phyloP scores from a whole-genome alignment of 2,888 invertebrate genomes.

The Trissolcus brochymenae region DNA sequence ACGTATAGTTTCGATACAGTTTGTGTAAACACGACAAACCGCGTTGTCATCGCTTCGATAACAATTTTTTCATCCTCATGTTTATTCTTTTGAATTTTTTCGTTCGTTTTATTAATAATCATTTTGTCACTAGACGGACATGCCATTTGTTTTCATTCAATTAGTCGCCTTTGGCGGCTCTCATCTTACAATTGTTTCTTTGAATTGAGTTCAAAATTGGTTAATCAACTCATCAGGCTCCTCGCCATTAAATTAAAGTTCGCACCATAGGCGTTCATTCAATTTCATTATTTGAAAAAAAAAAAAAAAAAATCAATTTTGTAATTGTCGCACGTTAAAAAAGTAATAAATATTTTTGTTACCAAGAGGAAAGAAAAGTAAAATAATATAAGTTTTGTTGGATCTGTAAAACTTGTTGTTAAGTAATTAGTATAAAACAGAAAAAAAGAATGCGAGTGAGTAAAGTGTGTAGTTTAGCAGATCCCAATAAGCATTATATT shows the following conservation, averaged over 20 bases:
- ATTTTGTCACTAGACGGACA: background rate
- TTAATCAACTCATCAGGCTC: conserved; percentile 43
- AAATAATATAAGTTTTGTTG: no score
- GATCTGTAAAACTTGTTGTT: no score
- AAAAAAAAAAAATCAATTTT: no score
- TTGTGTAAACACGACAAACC: conserved; percentile 29
- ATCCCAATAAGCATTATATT: conserved; percentile 2
- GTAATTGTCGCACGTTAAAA: no score
- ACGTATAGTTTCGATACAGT: conserved; percentile 32
- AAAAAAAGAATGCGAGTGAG: no score
- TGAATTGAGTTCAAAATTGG: conserved; percentile 37
- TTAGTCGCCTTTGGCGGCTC: conserved; percentile 20
- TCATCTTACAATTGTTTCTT: conserved; percentile 34
- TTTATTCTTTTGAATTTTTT: conserved; percentile 2
- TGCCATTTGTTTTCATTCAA: background rate
- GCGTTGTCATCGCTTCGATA: conserved; percentile 18
- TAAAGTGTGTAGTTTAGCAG: no score
- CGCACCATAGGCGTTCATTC: conserved; percentile 24
- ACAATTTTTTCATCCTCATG: conserved; percentile 12
- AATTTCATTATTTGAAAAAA: no score
- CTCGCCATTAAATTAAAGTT: conserved; percentile 31
- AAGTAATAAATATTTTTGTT: no score
- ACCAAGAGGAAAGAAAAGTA: no score
- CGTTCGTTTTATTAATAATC: background rate
- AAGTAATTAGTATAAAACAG: no score